Percentiles rank a stretch among this genome's conserved stretches.
Conservation (phyloP, 2,113 vertebrate species). For the Gopherus flavomarginatus region DNA sequence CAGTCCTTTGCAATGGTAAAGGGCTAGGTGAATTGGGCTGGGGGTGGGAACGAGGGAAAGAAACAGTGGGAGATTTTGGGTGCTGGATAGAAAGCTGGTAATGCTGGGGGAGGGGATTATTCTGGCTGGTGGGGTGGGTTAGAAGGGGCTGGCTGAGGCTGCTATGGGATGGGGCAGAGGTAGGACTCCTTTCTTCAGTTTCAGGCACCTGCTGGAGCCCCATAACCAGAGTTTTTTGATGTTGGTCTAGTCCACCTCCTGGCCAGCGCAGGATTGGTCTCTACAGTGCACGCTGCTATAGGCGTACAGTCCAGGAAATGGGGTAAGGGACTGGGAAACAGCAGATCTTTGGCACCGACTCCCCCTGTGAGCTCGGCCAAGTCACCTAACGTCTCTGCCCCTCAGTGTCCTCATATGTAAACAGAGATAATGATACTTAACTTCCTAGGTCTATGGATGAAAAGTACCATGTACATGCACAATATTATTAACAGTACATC, state of each 20-base stretch:
- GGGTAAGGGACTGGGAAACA: neutral
- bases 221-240: neutral
- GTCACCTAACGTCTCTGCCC: neutral
- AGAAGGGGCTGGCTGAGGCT: neutral
- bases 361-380: neutral
- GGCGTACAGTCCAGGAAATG: accelerated
- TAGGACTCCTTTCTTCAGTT: neutral
- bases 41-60: too few species aligned
- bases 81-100: too few species aligned
- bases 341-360: neutral
- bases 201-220: neutral
- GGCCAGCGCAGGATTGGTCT: neutral
- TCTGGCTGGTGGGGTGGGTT: neutral
- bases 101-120: neutral
- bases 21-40: accelerated
- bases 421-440: neutral
- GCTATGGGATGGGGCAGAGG: neutral
- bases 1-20: neutral
- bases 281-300: accelerated
- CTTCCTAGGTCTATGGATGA: neutral
- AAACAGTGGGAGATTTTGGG: too few species aligned
- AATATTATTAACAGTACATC: neutral
- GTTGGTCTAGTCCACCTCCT: neutral
- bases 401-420: neutral
- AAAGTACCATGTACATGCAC: accelerated